These are phyloP conservation scores for Agrenia bidenticulata DNA, from an alignment of 2,888 invertebrate species.

Conservation along the genomic window DNA sequence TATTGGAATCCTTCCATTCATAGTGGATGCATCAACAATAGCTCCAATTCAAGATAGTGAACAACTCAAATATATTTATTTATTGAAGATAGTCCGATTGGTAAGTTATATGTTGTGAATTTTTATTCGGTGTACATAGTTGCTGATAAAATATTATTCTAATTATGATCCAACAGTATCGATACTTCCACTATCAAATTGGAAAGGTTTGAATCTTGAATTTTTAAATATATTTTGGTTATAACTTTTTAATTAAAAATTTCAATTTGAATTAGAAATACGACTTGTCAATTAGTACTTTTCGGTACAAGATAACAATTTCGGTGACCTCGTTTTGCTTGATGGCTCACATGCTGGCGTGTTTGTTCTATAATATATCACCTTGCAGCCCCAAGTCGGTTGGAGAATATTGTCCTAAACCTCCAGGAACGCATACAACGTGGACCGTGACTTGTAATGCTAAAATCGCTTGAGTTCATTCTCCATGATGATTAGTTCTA, in stretches of 20 bases:
- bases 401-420: background rate
- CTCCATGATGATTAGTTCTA: background rate
- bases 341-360: slow-evolving; percentile 48
- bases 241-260: too few species aligned
- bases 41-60: background rate
- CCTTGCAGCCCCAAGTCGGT: background rate
- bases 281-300: slow-evolving; percentile 39
- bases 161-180: slow-evolving; percentile 19
- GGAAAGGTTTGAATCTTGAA: too few species aligned
- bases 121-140: too few species aligned
- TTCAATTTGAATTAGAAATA: slow-evolving; percentile 25
- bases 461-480: too few species aligned
- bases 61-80: slow-evolving; percentile 12
- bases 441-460: slow-evolving; percentile 25
- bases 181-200: slow-evolving; percentile 31
- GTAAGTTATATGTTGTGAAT: slow-evolving; percentile 10
- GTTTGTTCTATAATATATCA: slow-evolving; percentile 45
- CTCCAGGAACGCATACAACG: background rate
- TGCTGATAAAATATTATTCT: background rate
- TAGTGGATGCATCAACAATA: slow-evolving; percentile 13
- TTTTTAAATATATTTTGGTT: too few species aligned
- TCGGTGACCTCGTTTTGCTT: slow-evolving; percentile 44
- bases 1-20: slow-evolving; percentile 31
- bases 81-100: slow-evolving; percentile 22
- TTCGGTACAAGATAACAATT: slow-evolving; percentile 43